Percentiles rank a stretch among this genome's conserved stretches.
These are phyloP conservation scores for Musca domestica DNA, from an alignment of 1,140 invertebrate genomes.

Conservation along the genomic window DNA sequence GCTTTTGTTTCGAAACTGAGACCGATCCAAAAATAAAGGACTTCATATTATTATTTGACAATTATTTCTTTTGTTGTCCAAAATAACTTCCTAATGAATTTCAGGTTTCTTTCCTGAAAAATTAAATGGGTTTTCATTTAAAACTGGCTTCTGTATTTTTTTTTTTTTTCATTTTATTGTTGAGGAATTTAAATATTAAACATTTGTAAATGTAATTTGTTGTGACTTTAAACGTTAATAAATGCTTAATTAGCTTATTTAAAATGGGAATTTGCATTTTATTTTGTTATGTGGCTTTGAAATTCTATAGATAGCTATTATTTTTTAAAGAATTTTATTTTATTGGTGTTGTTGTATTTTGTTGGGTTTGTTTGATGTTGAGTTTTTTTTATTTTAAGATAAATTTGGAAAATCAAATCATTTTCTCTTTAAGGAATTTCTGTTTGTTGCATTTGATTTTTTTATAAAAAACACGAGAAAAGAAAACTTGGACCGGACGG, in stretches of 20 bases:
- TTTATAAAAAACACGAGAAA: constrained; percentile 51
- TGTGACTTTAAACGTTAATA: constrained; percentile 16
- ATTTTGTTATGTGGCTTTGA: background rate
- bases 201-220: background rate
- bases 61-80: too few relatives aligned
- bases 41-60: too few relatives aligned
- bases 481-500: constrained; percentile 50
- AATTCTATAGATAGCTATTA: background rate
- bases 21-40: too few relatives aligned
- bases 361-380: background rate
- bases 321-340: background rate
- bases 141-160: too few relatives aligned
- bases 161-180: background rate
- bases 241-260: constrained; percentile 2
- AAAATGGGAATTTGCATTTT: too few relatives aligned
- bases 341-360: background rate
- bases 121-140: too few relatives aligned
- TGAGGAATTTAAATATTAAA: background rate
- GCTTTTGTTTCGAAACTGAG: too few relatives aligned
- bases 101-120: too few relatives aligned
- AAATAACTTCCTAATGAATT: too few relatives aligned
- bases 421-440: background rate
- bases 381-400: background rate
- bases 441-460: background rate
- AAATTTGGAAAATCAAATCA: too few relatives aligned